Percentiles rank a stretch among this genome's conserved stretches.
Conservation (phyloP, 2,888 invertebrate species). For the Campoplex nolae region DNA sequence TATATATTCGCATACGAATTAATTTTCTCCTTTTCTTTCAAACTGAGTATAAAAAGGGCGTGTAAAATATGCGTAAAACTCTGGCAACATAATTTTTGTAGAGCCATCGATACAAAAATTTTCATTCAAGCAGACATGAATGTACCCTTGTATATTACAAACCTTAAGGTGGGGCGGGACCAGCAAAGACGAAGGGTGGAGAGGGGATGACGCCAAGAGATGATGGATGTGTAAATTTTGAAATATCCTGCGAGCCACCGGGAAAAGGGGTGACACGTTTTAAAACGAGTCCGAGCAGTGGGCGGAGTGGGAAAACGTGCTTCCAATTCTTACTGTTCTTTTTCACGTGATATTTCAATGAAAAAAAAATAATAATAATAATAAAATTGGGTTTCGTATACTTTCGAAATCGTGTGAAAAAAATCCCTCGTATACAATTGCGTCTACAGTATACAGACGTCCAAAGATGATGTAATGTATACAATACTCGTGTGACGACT, state of each 20-base stretch:
- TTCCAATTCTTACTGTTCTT: conserved; percentile 56
- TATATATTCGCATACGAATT: neutral
- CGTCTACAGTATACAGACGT: neutral
- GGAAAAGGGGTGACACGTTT: conserved; percentile 68
- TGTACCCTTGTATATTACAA: conserved; percentile 67
- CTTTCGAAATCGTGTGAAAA: conserved; percentile 67
- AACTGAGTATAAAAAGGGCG: conserved; percentile 2
- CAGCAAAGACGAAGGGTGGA: conserved; percentile 56
- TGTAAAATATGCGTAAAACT: neutral
- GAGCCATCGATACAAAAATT: conserved; percentile 15
- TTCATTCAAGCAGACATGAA: conserved; percentile 5
- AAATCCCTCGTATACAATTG: conserved; percentile 38
- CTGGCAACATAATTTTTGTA: neutral
- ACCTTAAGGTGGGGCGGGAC: conserved; percentile 54
- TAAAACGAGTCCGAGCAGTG: conserved; percentile 73
- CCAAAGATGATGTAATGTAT: no score
- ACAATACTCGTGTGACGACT: no score
- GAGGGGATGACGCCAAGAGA: conserved; percentile 65
- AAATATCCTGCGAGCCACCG: conserved; percentile 75
- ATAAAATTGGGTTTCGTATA: neutral
- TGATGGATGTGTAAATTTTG: conserved; percentile 82
- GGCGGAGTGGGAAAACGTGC: conserved; percentile 76
- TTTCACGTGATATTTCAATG: conserved; percentile 60
- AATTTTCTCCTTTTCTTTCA: neutral
- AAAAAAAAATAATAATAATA: conserved; percentile 39